phyloP scores from a whole-genome alignment of 2,888 invertebrate species.

The Drosophila borborema region DNA sequence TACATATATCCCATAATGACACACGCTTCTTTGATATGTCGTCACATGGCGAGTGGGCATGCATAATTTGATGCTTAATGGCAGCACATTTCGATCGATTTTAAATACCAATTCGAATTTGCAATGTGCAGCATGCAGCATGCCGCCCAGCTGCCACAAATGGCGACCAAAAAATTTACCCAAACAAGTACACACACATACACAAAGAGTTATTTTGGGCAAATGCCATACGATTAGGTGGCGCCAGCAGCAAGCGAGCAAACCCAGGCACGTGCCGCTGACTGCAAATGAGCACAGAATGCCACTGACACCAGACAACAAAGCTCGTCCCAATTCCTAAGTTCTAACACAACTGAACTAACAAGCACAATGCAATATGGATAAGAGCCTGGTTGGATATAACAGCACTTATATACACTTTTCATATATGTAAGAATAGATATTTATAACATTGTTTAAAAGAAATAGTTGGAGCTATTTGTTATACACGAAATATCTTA shows the following conservation, averaged over 20 bases:
- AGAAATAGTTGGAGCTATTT: too few relatives aligned
- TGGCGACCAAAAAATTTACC: slow-evolving; percentile 15
- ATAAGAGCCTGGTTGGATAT: not conserved
- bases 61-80: slow-evolving; percentile 76
- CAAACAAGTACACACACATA: slow-evolving; percentile 18
- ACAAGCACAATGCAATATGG: slow-evolving; percentile 13
- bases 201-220: slow-evolving; percentile 28
- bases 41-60: slow-evolving; percentile 75
- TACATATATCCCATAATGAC: slow-evolving; percentile 14
- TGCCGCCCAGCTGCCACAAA: slow-evolving; percentile 23
- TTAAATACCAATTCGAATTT: slow-evolving; percentile 48
- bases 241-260: slow-evolving; percentile 6
- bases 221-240: slow-evolving; percentile 33
- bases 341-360: not conserved
- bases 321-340: not conserved
- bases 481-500: too few relatives aligned
- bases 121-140: slow-evolving; percentile 18
- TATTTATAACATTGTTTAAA: too few relatives aligned
- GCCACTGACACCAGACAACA: slow-evolving; percentile 48
- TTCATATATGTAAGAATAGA: not conserved
- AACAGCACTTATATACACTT: not conserved
- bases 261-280: slow-evolving; percentile 50
- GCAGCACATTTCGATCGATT: slow-evolving; percentile 64
- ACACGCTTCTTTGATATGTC: slow-evolving; percentile 45
- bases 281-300: slow-evolving; percentile 60